Base-by-base conservation (phyloP, 2,888 invertebrate species). In the Scaptomyza reducta region DNA sequence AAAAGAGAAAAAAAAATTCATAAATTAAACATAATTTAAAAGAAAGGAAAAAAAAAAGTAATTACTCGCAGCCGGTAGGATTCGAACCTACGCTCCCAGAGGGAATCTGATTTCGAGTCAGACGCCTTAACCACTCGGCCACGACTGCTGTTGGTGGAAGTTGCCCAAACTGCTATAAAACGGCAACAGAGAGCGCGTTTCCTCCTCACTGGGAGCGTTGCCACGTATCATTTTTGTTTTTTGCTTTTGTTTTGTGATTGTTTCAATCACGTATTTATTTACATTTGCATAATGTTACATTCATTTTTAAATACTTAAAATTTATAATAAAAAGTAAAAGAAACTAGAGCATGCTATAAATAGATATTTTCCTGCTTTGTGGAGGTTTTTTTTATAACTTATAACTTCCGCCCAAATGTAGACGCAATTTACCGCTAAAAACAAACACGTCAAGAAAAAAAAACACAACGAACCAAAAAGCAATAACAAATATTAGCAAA, bases 51-150 rank as follows among this genome's bases (percentile, higher is more conserved):
- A 10, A 25, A 42, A 62, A 33, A 16, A 35, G 9, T 3, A 55
- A 13, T 9, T 4, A 40, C 6, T 53, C 91, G 91, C 91, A 91
- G 91, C 91, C 91, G 91, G 91, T 91, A 91, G 91, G 91, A 91
- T 91, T 91, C 91, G 91, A 91, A 91, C 91, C 91, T 91, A 91
- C 91, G 91, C 91, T 91, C 91, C 92, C 91, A 91, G 90, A 91
- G 91, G 91, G 91, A 91, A 91, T 91, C 91, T 91, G 91, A 91
- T 91, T 91, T 91, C 91, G 91, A 91, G 91, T 91, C 91, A 91
- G 91, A 91, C 92, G 91, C 91, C 91, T 91, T 91, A 91, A 91
- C 91, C 91, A 91, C 91, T 91, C 91, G 92, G 91, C 91, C 91
- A 91, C 91, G 91, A 91, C 91, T 91, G 91, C 91, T 83, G n/a